These are phyloP conservation scores for Caranx ignobilis DNA, from an alignment of 2,113 vertebrate species.

Conservation along the genomic window DNA sequence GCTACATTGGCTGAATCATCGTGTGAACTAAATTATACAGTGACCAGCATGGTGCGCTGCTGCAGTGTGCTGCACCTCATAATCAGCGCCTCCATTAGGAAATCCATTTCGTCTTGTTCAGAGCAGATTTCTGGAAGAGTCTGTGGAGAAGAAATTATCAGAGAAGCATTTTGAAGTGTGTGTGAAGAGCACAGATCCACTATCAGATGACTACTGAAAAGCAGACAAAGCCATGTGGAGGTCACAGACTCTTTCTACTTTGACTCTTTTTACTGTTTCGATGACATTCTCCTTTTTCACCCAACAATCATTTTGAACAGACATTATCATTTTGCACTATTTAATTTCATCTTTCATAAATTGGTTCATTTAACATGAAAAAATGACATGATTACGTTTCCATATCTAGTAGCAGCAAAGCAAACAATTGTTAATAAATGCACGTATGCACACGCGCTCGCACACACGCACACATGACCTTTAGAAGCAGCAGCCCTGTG, in stretches of 20 bases:
- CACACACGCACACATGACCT: slow-evolving; percentile 26
- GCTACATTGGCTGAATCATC: neutral
- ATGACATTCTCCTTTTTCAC: neutral
- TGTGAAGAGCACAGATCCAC: slow-evolving; percentile 10
- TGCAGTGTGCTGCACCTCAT: slow-evolving; percentile 85
- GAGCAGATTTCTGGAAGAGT: slow-evolving; percentile 95
- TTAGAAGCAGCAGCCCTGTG: slow-evolving; percentile 15
- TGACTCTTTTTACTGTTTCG: neutral
- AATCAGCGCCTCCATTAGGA: slow-evolving; percentile 93
- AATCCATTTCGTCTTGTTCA: slow-evolving; percentile 93
- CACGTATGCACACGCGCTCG: neutral
- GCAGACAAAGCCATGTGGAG: slow-evolving; percentile 17
- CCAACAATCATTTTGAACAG: neutral
- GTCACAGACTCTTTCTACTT: neutral
- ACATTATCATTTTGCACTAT: neutral
- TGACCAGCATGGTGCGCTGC: neutral
- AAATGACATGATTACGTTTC: neutral
- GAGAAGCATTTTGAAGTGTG: slow-evolving; percentile 8
- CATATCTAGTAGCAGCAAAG: neutral
- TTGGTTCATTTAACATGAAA: neutral
- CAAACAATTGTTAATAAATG: neutral
- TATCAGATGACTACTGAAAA: slow-evolving; percentile 49
- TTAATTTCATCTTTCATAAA: neutral
- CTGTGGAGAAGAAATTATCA: slow-evolving; percentile 74
- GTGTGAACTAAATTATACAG: neutral